Percentiles rank a stretch among this genome's conserved stretches.
Evolutionary conservation across 2,888 invertebrate species (phyloP).

Genomic region (Mesochorus sp.): DNA sequence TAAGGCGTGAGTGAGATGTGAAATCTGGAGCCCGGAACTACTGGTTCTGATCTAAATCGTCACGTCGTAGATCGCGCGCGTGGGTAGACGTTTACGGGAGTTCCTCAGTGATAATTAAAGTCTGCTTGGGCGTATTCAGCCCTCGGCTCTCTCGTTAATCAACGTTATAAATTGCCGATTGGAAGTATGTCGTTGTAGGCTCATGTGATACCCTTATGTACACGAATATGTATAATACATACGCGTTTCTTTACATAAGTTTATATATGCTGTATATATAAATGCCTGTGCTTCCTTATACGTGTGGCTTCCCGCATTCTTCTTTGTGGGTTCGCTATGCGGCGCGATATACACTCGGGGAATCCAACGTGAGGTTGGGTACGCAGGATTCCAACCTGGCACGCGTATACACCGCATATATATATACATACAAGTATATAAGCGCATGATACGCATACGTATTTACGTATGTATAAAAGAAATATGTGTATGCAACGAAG

Average conservation of each 20-base stretch:
- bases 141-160: constrained; percentile 68
- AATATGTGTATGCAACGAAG: constrained; percentile 39
- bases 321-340: constrained; percentile 18
- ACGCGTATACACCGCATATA: constrained; percentile 37
- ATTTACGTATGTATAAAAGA: constrained; percentile 8
- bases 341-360: not conserved
- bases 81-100: constrained; percentile 55
- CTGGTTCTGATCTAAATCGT: constrained; percentile 38
- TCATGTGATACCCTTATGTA: constrained; percentile 44
- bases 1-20: not conserved
- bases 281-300: not conserved
- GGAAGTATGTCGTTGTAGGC: constrained; percentile 62
- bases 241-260: not conserved
- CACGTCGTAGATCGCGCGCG: constrained; percentile 12
- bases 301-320: constrained; percentile 42
- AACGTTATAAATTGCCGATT: constrained; percentile 69
- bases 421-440: constrained; percentile 33
- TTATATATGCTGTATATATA: not conserved
- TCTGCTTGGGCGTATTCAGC: constrained; percentile 57
- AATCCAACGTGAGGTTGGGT: not conserved
- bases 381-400: constrained; percentile 37
- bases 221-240: not conserved
- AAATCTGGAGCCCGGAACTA: constrained; percentile 21
- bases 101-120: constrained; percentile 65
- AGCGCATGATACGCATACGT: constrained; percentile 19